A percentile compares a stretch with the other conserved stretches of the same genome.
phyloP scores from a whole-genome alignment of 2,888 invertebrate species.

The Colletes collaris region DNA sequence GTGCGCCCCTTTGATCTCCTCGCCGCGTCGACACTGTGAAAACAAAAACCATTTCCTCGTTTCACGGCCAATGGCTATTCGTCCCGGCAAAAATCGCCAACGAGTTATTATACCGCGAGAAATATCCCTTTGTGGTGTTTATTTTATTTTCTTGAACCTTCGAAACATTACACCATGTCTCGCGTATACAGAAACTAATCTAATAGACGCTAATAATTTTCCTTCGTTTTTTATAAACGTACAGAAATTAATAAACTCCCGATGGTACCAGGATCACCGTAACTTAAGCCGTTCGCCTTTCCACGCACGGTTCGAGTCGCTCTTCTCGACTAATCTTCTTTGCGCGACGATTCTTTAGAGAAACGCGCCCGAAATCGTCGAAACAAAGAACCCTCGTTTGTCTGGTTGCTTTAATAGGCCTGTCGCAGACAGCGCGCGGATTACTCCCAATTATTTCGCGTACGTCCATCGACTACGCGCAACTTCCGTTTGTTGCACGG shows the following conservation, averaged over 20 bases:
- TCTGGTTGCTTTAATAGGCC: constrained; percentile 1
- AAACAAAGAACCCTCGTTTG: constrained; percentile 5
- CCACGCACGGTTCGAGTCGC: not conserved
- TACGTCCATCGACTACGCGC: constrained; percentile 12
- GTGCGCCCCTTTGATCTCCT: constrained; percentile 56
- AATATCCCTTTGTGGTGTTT: too few species aligned
- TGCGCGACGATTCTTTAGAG: not conserved
- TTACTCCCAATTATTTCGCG: constrained; percentile 47
- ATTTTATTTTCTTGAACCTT: too few species aligned
- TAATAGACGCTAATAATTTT: too few species aligned
- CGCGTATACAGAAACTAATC: too few species aligned
- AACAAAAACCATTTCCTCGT: not conserved
- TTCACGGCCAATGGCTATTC: not conserved
- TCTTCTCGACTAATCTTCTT: not conserved
- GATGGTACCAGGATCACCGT: too few species aligned
- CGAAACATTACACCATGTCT: too few species aligned
- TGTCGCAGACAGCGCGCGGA: not conserved
- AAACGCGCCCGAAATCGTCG: too few species aligned
- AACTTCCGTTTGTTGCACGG: not conserved
- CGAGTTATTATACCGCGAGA: too few species aligned
- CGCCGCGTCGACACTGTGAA: not conserved
- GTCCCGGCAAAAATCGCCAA: too few species aligned
- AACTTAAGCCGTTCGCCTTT: too few species aligned
- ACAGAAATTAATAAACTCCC: too few species aligned
- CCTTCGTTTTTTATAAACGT: too few species aligned